Evolutionary conservation across 2,113 vertebrate species (phyloP).

Genomic region (Donacobius atricapilla): DNA sequence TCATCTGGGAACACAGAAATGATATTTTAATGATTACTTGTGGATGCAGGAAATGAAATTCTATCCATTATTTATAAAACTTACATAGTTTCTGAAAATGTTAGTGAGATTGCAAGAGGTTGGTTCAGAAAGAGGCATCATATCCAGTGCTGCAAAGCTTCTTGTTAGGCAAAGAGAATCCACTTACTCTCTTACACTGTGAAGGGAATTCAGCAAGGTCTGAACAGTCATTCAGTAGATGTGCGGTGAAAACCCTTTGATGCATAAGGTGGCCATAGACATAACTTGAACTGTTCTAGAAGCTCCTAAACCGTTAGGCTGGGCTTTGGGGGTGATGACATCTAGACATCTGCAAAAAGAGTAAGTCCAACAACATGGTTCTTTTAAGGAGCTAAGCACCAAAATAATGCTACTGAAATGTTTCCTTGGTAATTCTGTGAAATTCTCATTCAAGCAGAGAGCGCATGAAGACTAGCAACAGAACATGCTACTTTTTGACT

Average conservation of each 20-base stretch:
- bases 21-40: not conserved
- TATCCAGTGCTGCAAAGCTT: not conserved
- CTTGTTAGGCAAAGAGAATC: not conserved
- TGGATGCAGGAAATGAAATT: not conserved
- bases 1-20: not conserved
- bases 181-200: not conserved
- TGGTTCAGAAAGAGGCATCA: not conserved
- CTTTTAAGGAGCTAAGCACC: not conserved
- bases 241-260: not conserved
- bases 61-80: not conserved
- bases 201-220: not conserved
- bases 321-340: not conserved
- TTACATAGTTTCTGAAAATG: fast-evolving
- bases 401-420: not conserved
- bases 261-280: not conserved
- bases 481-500: not conserved
- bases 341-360: not conserved
- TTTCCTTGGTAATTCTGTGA: not conserved
- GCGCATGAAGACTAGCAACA: not conserved
- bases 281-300: not conserved
- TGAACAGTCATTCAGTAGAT: not conserved
- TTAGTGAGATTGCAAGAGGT: not conserved
- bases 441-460: not conserved
- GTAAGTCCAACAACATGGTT: fast-evolving
- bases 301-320: not conserved